Conservation (phyloP, 2,113 vertebrate genomes). For the Furnarius figulus region DNA sequence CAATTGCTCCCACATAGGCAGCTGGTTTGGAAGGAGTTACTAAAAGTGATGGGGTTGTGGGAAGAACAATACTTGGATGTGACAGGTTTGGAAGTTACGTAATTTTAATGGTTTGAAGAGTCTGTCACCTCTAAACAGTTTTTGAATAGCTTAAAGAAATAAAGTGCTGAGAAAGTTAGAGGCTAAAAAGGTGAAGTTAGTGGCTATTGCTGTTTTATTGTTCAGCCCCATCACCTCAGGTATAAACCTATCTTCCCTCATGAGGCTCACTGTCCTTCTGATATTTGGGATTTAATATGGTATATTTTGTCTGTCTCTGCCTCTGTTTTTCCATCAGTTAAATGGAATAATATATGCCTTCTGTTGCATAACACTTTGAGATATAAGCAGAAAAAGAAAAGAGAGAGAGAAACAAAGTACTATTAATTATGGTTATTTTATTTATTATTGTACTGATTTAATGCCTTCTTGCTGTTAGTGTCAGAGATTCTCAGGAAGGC, state of each 20-base stretch:
- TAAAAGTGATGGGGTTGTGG: slow-evolving; percentile 10
- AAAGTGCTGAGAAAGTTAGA: background rate
- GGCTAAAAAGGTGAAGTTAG: background rate
- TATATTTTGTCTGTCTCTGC: background rate
- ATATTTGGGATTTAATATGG: background rate
- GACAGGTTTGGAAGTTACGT: slow-evolving; percentile 4
- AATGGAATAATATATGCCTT: background rate
- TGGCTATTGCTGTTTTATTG: background rate
- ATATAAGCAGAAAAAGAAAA: background rate
- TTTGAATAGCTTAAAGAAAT: slow-evolving; percentile 14
- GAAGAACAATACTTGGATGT: slow-evolving; percentile 18
- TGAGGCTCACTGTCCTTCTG: fast-evolving
- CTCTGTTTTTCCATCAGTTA: background rate
- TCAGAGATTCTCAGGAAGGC: background rate
- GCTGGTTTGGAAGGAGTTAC: slow-evolving; percentile 10
- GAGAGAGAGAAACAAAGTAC: background rate
- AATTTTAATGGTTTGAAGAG: slow-evolving; percentile 25
- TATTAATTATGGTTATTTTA: background rate
- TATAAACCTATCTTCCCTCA: background rate
- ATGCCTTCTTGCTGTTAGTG: background rate
- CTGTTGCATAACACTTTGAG: background rate
- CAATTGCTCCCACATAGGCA: background rate
- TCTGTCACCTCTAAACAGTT: slow-evolving; percentile 3
- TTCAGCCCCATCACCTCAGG: background rate
- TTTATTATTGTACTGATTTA: slow-evolving; percentile 29